Base-by-base conservation (phyloP, 2,888 invertebrate species). In the Cryptocheilus praepositus region DNA sequence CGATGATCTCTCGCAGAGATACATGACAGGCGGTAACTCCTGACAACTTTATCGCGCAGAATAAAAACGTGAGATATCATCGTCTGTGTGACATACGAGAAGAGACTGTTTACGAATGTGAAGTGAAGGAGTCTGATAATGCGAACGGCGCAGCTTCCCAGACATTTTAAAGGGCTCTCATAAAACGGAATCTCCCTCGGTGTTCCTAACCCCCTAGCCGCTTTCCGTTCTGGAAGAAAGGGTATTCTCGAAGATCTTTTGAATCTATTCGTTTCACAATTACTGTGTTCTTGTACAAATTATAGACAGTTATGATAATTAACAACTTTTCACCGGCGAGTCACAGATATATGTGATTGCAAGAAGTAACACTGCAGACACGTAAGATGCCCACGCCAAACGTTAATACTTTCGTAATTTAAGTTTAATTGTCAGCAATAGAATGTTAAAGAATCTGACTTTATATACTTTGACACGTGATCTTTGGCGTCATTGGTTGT, bases 21-120 rank as follows among this genome's bases (percentile, higher is more conserved):
- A 74, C 79, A 80, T 85, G n/a, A 8, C 19, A 5, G 16, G 3
- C 49, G 49, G 49, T 49, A 49, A 49, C 49, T 15, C 46, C 11
- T 16, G 49, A 19, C 19, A 49, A 18, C 18, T 19, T 49, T 36
- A 36, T 36, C 36, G 36, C 11, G 11, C 4, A 11, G 1, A 36
- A 11, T 7, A 36, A 36, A 36, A 36, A 36, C 13, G 36, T 7
- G 13, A 36, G 36, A 36, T 36, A 36, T 36, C 36, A 36, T 36
- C 36, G 36, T 36, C 7, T 11, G 36, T 1, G 13, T 36, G 36
- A 36, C 36, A 36, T 36, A 36, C 13, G 36, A 36, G 36, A 36
- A 36, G 36, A n/a, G 57, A 57, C 15, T 58, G 85, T 86, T 87
- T 86, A 85, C 85, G 85, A 86, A 87, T 69, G 80, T 81, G 83